These are phyloP conservation scores for Toxotes lorentzi DNA, from an alignment of 2,797 vertebrate genomes.

Conservation along the genomic window DNA sequence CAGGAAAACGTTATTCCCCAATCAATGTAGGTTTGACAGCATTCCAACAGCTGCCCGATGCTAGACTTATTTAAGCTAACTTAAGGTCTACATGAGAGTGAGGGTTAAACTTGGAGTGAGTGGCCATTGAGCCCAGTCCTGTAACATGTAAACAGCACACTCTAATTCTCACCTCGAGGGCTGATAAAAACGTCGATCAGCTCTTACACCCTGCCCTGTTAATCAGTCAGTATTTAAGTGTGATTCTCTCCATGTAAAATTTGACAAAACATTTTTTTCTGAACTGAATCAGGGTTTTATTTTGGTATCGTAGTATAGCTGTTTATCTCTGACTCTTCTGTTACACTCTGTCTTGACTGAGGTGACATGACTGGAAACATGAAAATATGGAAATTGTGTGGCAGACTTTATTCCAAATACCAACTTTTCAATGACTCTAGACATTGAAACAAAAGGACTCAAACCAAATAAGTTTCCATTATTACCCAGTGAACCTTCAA, in stretches of 20 bases:
- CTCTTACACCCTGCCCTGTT: neutral
- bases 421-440: slow-evolving; percentile 14
- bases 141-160: too few species aligned
- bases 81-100: too few species aligned
- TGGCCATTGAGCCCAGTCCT: too few species aligned
- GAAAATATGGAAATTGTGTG: slow-evolving; percentile 16
- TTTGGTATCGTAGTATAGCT: neutral
- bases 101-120: too few species aligned
- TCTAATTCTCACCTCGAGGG: too few species aligned
- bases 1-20: too few species aligned
- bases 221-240: neutral
- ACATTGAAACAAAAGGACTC: slow-evolving; percentile 8
- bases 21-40: too few species aligned
- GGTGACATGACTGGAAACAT: slow-evolving; percentile 23
- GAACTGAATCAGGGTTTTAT: neutral
- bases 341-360: neutral
- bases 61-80: too few species aligned
- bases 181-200: too few species aligned
- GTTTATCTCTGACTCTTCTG: neutral
- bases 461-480: neutral
- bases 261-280: neutral
- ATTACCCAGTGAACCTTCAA: neutral
- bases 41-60: too few species aligned
- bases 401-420: slow-evolving; percentile 10
- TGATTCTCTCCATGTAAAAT: neutral